Conservation (phyloP, 1,140 invertebrate genomes). For the Ericerus pela region DNA sequence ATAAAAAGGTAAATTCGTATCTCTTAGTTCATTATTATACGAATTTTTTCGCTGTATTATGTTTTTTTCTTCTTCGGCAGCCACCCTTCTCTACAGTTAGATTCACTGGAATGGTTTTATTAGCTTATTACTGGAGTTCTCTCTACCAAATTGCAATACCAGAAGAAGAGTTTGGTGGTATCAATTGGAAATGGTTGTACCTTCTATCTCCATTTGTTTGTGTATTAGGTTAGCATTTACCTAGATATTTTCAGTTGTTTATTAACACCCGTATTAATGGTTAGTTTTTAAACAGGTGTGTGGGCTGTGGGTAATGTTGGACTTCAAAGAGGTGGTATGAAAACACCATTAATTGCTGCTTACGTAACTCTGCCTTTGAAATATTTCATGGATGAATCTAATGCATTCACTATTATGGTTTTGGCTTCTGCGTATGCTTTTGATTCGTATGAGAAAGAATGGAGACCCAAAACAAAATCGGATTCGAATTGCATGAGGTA, state of each 20-base stretch:
- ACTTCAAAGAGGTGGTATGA: slow-evolving; percentile 50
- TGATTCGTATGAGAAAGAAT: slow-evolving; percentile 57
- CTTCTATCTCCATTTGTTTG: slow-evolving; percentile 53
- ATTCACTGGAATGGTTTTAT: slow-evolving; percentile 57
- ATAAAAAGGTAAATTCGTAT: slow-evolving; percentile 41
- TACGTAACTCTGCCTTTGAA: slow-evolving; percentile 35
- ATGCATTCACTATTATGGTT: slow-evolving; percentile 49
- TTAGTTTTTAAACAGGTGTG: no score
- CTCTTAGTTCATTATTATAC: neutral
- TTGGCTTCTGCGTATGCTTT: slow-evolving; percentile 46
- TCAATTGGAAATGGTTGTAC: slow-evolving; percentile 51
- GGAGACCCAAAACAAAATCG: slow-evolving; percentile 47
- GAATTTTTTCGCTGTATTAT: neutral
- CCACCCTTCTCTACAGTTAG: slow-evolving; percentile 62
- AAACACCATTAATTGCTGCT: slow-evolving; percentile 50
- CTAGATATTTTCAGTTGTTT: neutral
- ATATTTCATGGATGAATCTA: slow-evolving; percentile 42
- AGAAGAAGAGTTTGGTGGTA: slow-evolving; percentile 47
- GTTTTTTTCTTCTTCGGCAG: slow-evolving; percentile 33
- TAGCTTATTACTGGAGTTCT: slow-evolving; percentile 66
- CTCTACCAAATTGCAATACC: slow-evolving; percentile 61
- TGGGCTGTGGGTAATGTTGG: slow-evolving; percentile 84
- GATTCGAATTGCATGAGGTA: slow-evolving; percentile 34
- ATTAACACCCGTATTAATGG: slow-evolving; percentile 20
- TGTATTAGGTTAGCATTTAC: slow-evolving; percentile 47